Conservation (phyloP, 1,140 invertebrate genomes). For the Ips typographus region DNA sequence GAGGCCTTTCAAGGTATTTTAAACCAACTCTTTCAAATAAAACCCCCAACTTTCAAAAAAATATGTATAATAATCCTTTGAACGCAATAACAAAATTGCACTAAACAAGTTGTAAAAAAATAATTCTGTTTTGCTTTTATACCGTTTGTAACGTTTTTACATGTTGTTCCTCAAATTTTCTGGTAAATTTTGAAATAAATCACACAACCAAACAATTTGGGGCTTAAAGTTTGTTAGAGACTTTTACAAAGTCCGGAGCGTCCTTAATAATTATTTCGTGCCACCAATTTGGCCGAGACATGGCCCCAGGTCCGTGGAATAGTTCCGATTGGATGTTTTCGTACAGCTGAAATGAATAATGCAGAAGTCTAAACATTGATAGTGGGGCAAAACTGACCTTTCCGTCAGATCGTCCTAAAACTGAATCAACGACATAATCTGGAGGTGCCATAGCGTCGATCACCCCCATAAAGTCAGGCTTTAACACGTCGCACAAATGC, state of each 20-base stretch:
- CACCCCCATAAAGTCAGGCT: slow-evolving; percentile 73
- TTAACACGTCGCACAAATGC: slow-evolving; percentile 68
- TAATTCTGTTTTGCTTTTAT: too few relatives aligned
- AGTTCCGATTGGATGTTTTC: slow-evolving; percentile 78
- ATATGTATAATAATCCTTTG: too few relatives aligned
- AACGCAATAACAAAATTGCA: too few relatives aligned
- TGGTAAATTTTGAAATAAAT: too few relatives aligned
- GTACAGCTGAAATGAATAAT: slow-evolving; percentile 66
- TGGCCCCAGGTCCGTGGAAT: slow-evolving; percentile 67
- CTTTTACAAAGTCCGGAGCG: slow-evolving; percentile 41
- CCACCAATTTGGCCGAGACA: slow-evolving; percentile 80
- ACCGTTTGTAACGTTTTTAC: too few relatives aligned
- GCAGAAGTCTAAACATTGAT: background rate
- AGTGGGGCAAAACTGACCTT: slow-evolving; percentile 59
- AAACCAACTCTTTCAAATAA: too few relatives aligned
- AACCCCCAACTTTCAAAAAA: too few relatives aligned
- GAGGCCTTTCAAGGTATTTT: too few relatives aligned
- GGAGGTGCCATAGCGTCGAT: slow-evolving; percentile 85
- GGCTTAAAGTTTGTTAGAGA: slow-evolving; percentile 38
- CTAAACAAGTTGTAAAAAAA: too few relatives aligned
- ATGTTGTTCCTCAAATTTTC: too few relatives aligned
- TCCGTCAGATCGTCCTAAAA: slow-evolving; percentile 80
- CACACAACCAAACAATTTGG: too few relatives aligned
- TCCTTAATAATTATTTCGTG: slow-evolving; percentile 61
- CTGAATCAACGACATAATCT: slow-evolving; percentile 85